Evolutionary conservation across 2,888 invertebrate species (phyloP).

Genomic region (Argynnis bischoffii): DNA sequence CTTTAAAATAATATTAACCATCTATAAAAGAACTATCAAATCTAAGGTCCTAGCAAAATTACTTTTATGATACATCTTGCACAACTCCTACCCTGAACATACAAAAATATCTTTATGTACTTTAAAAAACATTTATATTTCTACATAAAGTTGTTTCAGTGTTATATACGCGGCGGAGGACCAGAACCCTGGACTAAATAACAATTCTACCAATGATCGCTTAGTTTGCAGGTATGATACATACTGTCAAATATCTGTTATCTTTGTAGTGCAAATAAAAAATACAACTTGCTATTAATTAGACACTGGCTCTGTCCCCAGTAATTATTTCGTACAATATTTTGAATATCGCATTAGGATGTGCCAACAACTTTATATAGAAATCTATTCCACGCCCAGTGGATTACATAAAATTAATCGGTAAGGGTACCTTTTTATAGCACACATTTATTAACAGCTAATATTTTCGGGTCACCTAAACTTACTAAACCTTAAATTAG

Average conservation of each 20-base stretch:
- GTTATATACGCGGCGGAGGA: slow-evolving; percentile 11
- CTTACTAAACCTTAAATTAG: slow-evolving; percentile 73
- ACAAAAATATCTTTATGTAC: slow-evolving; percentile 81
- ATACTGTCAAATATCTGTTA: too few relatives aligned
- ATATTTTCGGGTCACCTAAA: slow-evolving; percentile 66
- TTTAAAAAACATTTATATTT: slow-evolving; percentile 64
- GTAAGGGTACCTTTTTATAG: slow-evolving; percentile 67
- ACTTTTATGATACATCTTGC: slow-evolving; percentile 72
- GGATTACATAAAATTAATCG: slow-evolving; percentile 59
- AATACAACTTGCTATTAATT: neutral
- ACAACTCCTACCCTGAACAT: slow-evolving; percentile 73
- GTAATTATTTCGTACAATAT: slow-evolving; percentile 13
- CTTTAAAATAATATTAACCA: slow-evolving; percentile 76
- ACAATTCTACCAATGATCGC: neutral
- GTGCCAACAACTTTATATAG: slow-evolving; percentile 56
- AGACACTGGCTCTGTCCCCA: neutral
- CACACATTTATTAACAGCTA: slow-evolving; percentile 74
- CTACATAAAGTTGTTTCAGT: slow-evolving; percentile 55
- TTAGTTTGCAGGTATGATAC: too few relatives aligned
- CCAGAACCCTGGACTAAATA: neutral
- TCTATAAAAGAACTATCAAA: slow-evolving; percentile 79
- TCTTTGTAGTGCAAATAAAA: too few relatives aligned
- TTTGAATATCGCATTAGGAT: slow-evolving; percentile 33
- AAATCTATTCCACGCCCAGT: slow-evolving; percentile 53
- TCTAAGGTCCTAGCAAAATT: slow-evolving; percentile 77